Conservation (phyloP, 1,140 invertebrate genomes). For the Apis laboriosa region DNA sequence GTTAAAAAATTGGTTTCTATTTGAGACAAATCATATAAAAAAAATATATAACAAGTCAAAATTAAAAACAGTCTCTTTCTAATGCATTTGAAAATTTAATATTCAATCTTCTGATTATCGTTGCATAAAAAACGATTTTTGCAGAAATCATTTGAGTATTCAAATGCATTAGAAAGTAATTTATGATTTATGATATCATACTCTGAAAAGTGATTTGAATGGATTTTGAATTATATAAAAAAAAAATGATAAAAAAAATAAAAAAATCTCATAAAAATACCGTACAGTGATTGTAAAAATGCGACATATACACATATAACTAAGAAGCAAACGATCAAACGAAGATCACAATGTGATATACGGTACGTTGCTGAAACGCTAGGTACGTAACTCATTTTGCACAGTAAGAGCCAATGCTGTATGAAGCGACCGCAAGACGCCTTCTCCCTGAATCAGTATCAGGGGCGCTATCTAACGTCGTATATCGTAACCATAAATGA, state of each 20-base stretch:
- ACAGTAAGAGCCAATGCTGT: constrained; percentile 61
- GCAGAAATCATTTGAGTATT: constrained; percentile 3
- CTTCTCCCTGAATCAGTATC: constrained; percentile 37
- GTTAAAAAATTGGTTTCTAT: neutral
- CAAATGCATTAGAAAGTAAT: constrained; percentile 24
- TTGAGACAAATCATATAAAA: neutral
- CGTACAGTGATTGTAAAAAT: constrained; percentile 13
- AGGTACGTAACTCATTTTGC: constrained; percentile 60
- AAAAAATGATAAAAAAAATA: neutral
- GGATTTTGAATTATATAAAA: neutral
- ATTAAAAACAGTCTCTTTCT: neutral
- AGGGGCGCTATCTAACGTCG: constrained; percentile 19
- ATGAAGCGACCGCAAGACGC: constrained; percentile 50
- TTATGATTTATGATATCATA: neutral
- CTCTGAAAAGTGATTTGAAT: neutral
- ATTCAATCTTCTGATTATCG: neutral
- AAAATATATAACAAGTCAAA: neutral
- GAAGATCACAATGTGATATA: constrained; percentile 47
- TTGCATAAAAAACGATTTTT: neutral
- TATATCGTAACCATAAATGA: constrained; percentile 38
- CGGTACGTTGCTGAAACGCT: constrained; percentile 54
- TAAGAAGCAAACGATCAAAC: constrained; percentile 37
- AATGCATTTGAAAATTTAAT: neutral
- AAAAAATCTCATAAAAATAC: neutral
- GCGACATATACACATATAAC: neutral